Base-by-base conservation (phyloP, 2,888 invertebrate species). In the Sarcophaga subvicina region DNA sequence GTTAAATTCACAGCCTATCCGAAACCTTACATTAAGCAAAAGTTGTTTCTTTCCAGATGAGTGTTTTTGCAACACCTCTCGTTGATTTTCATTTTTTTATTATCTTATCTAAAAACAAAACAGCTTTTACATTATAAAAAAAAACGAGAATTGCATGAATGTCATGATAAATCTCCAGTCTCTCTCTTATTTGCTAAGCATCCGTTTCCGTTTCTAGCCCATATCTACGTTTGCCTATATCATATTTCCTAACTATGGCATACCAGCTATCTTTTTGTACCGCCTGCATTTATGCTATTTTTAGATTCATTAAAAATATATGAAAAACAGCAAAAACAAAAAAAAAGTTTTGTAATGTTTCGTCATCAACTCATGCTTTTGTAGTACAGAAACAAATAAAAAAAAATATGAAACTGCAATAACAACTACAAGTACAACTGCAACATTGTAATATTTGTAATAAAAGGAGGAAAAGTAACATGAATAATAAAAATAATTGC, bases 401-500 rank as follows among this genome's bases (percentile, higher is more conserved):
- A 73, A n/a, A 12, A 63, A 27, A 59, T 62, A n/a, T 47, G 12
- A 14, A 70, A 75, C 45, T 64, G 8, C 37, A 67, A 11, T 14
- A 66, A 67, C 67, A 67, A 45, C 4, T n/a, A 67, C 76, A 22
- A 22, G 1, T 22, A 22, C 22, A 59, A 64, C 47, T 54, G 20
- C 11, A 76, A 54, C 25, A 63, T 66, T 80, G 59, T 37, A 37
- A 37, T 37, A 37, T 37, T 37, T 37, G 37, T 37, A 37, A 37
- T 37, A 47, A 54, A 67, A 67, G 73, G 63, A 72, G 47, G n/a
- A 20, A 67, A 47, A 70, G 64, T 25, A 69, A 69, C 62, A 75
- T 59, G 70, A 76, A 82, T 82, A 80, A 81, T 75, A 82, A 82
- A 81, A 76, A 82, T 76, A 81, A 75, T 82, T 82, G 71, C 64